phyloP scores from a whole-genome alignment of 2,113 vertebrate species.

The Pandion haliaetus region DNA sequence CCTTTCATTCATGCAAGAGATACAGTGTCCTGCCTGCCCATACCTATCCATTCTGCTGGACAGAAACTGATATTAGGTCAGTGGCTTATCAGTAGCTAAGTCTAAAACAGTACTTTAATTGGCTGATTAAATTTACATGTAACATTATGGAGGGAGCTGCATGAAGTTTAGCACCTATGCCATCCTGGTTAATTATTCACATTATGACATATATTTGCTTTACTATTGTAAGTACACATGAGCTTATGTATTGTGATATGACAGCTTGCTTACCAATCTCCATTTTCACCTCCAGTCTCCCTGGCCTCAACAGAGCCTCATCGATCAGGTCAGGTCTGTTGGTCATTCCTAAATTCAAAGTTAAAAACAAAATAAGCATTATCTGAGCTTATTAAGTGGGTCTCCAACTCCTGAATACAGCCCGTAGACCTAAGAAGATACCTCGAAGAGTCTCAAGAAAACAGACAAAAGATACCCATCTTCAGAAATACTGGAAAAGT shows the following conservation, averaged over 20 bases:
- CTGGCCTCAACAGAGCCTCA: slow-evolving; percentile 92
- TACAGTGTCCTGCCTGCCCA: background rate
- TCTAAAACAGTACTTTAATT: background rate
- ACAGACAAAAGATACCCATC: background rate
- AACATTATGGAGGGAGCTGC: background rate
- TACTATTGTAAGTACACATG: background rate
- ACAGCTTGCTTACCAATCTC: slow-evolving; percentile 87
- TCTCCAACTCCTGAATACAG: background rate
- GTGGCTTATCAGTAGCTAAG: background rate
- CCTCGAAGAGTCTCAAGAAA: background rate
- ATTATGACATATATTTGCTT: background rate
- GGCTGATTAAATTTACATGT: background rate
- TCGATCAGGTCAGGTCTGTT: slow-evolving; percentile 98
- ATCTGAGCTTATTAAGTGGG: background rate
- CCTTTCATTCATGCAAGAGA: background rate
- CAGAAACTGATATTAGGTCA: background rate
- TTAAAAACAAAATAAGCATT: background rate
- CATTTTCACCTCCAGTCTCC: slow-evolving; percentile 97
- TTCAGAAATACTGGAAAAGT: background rate
- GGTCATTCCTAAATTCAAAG: slow-evolving; percentile 88
- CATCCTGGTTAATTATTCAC: background rate
- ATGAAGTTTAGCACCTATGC: background rate
- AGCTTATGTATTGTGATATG: background rate
- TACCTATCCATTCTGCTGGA: background rate
- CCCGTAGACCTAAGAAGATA: background rate